A percentile compares a stretch with the other conserved stretches of the same genome.
phyloP scores from a whole-genome alignment of 2,797 vertebrate species.

The Eptatretus atami region DNA sequence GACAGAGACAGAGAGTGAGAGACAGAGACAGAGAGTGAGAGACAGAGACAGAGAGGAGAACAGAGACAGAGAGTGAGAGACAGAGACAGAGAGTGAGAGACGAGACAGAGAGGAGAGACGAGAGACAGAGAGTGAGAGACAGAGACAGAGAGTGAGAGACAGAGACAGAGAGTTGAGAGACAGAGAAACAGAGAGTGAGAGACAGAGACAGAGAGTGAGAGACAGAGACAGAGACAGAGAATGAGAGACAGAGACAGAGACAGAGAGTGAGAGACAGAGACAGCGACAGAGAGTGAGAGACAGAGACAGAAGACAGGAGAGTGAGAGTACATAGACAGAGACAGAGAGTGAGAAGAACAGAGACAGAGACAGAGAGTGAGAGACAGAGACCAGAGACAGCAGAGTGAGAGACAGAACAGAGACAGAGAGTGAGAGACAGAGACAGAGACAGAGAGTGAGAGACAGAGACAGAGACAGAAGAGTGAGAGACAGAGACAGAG shows the following conservation, averaged over 20 bases:
- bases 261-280: not conserved
- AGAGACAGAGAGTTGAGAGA: no score
- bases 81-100: not conserved
- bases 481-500: not conserved
- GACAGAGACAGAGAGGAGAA: not conserved
- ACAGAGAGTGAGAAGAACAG: not conserved
- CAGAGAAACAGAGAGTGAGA: not conserved
- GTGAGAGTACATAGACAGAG: not conserved
- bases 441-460: not conserved
- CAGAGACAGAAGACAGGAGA: not conserved
- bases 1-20: constrained; percentile 1
- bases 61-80: not conserved
- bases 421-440: not conserved
- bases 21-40: not conserved
- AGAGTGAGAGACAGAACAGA: no score
- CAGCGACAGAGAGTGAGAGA: not conserved
- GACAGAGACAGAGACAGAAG: not conserved
- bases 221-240: not conserved
- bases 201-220: not conserved
- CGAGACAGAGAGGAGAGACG: no score
- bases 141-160: not conserved
- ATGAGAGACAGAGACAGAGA: not conserved
- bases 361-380: not conserved
- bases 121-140: not conserved
- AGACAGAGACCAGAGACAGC: not conserved